Base-by-base conservation (phyloP, 1,140 invertebrate genomes). In the Idris sp. region DNA sequence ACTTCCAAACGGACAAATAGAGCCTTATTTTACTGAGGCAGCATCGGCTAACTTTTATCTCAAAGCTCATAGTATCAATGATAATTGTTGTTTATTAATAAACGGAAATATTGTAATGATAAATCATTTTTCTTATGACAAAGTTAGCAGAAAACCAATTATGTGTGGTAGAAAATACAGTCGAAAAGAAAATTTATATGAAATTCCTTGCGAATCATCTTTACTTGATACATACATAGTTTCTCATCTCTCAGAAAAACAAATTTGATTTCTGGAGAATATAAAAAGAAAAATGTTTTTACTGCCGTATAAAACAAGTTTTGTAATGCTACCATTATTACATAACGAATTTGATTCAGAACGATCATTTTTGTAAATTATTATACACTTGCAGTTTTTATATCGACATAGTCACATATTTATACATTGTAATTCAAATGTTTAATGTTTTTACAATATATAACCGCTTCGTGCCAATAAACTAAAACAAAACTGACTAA, bases 211-310 rank as follows among this genome's bases (percentile, higher is more conserved):
- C 15, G 40, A 43, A 10, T 43, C 40, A 9, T 43, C 40, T 26
- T 13, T 43, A 14, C 22, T 43, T 5, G 40, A 28, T 6, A 28
- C 28, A 8, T 28, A 43, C 11, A 14, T 43, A 4, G 22, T 43
- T 11, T 25, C 10, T n/a, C n/a, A 26, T 5, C 18, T 43, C 5
- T 13, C 19, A 11, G 4, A 28, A 43, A 11, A 43, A 38, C 15
- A 38, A 7, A 43, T 43, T 19, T 43, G 22, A 10, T 19, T 22
- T 6, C 3, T 26, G 8, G 11, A 25, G 7, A 43, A 43, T 14
- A 43, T 43, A 8, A 28, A 14, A 43, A 43, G 28, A 26, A 43
- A 43, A n/a, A 28, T 43, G 40, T 25, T 43, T 43, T 6, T 25
- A 43, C 6, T 43, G 8, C 40, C 40, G 7, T 43, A 43, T 8